Conservation (phyloP, 30 jellyfish, hydroid and myxozoan species). For the Pseudorhiza aurosa region DNA sequence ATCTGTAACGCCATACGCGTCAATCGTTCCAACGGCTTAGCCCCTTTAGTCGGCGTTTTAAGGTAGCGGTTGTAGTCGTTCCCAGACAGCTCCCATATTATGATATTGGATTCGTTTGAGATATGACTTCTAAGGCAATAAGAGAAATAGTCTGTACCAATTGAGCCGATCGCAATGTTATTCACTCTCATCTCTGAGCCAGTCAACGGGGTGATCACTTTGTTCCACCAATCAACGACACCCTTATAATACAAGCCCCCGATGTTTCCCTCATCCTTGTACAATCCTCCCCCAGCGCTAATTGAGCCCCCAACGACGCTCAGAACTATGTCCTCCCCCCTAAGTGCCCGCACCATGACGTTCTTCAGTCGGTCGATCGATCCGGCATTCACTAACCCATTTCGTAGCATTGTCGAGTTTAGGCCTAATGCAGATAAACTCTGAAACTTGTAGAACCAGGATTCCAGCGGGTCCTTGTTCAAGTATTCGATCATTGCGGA, state of each 20-base stretch:
- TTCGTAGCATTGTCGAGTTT: slow-evolving; percentile 89
- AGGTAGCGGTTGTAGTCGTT: slow-evolving; percentile 93
- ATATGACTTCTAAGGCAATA: slow-evolving; percentile 88
- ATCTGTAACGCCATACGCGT: slow-evolving; percentile 91
- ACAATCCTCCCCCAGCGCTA: slow-evolving; percentile 99
- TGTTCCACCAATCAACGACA: slow-evolving; percentile 98
- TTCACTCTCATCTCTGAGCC: slow-evolving; percentile 96
- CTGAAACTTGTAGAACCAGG: slow-evolving; percentile 87
- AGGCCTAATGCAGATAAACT: slow-evolving; percentile 80
- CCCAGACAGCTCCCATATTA: slow-evolving; percentile 96
- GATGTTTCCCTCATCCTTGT: slow-evolving; percentile 92
- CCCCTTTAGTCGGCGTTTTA: slow-evolving; percentile 95
- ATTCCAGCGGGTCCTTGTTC: slow-evolving; percentile 94
- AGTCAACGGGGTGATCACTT: slow-evolving; percentile 89
- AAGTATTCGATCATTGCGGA: slow-evolving; percentile 88
- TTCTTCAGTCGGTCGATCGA: slow-evolving; percentile 87
- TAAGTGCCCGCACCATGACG: slow-evolving; percentile 91
- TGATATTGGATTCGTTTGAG: slow-evolving; percentile 71
- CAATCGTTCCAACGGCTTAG: slow-evolving; percentile 93
- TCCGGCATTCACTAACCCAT: slow-evolving; percentile 96
- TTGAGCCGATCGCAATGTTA: slow-evolving; percentile 95
- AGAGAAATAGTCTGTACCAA: slow-evolving; percentile 96
- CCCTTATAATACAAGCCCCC: slow-evolving; percentile 97
- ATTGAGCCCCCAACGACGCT: slow-evolving; percentile 98
- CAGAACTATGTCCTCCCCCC: slow-evolving; percentile 88